Base-by-base conservation (phyloP, 2,888 invertebrate species). In the Automeris io region DNA sequence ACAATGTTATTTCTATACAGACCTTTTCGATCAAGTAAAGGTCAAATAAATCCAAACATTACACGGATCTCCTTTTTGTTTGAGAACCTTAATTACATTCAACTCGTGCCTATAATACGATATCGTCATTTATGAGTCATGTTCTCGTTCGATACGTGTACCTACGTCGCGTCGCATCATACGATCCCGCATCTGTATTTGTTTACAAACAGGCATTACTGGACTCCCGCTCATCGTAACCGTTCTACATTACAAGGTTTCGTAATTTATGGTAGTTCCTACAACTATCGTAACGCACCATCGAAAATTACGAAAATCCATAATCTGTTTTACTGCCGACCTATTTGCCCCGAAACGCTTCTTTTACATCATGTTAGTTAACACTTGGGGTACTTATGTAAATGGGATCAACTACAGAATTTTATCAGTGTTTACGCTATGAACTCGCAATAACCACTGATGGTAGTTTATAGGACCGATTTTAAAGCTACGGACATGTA, bases 51-150 rank as follows among this genome's bases (percentile, higher is more conserved):
- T 19, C 13, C 11, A 24, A 21, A 8, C 9, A 21, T 13, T 13
- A 5, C 12, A 19, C 26, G 19, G 12, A 13, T 7, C 2, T 26
- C 1, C 5, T 26, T 26, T 13, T 7, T 13, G 26, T 6, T 26
- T 7, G n/a, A 5, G 19, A 19, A 1, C 12, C 12, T 6, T 25
- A 25, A 11, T 11, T 2, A 11, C 11, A 25, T 25, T 25, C 6
- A 42, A 41, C 41, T 41, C 38, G 40, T 45, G 38, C 24, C 37
- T 43, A 34, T 32, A 39, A 37, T 44, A 38, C 51, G 70, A 74
- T 73, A 68, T 59, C 73, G 72, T 77, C 72, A 72, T 67, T 61
- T 54, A 50, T 61, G 62, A 64, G 57, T 77, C 74, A 77, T 51
- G 21, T 45, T 45, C 46, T 42, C 39, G n/a, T n/a, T n/a, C n/a